Evolutionary conservation across 2,797 vertebrate species (phyloP), one percentile per base, ranked within the genome.

Genomic region (Tenualosa thibaudeaui): DNA sequence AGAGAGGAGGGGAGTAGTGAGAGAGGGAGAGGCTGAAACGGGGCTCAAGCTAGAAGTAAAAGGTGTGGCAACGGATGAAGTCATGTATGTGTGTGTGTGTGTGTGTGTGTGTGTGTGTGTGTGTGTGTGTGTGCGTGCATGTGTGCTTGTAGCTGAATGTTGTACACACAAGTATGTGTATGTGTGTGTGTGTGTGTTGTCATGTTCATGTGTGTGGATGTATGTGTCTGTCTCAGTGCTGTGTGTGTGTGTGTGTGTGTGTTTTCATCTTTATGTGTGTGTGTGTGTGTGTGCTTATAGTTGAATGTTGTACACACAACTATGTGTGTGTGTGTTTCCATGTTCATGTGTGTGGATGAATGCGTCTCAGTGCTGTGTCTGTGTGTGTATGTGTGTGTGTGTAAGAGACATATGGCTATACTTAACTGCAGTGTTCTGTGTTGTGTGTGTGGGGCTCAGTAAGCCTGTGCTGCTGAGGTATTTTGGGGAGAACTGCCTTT

Each of bases 391-490:
- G 82, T 60, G 82, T 83, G 82, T 62, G 54, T 83, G 37, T 82
- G 54, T 82, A 5, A 37, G 22, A 83, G 31, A 87, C 82, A 87
- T 24, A 5, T 53, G 84, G 85, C 84, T 15, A 22, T 9, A 83
- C 85, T 86, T 88, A 82, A 82, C 10, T 37, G 43, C 65, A 78
- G 17, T 24, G 37, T 6, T 75, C 12, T 46, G 40, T 2, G 56
- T 43, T 43, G 15, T 1, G 83, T 65, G 31, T 78, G 84, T n/a
- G 81, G 1, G 22, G 7, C 6, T 31, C 22, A 9, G 31, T 9
- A 15, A 7, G 58, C 22, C 53, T 56, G 53, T 56, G 53, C 53
- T 60, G 58, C 19, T 12, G 6, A 5, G 65, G 65, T 62, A 62
- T 62, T 62, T 24, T 62, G 26, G 26, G 65, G 65, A 31, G 12